These are phyloP conservation scores for Phataginus tetradactyla DNA, from an alignment of 2,797 vertebrate species.

Conservation along the genomic window DNA sequence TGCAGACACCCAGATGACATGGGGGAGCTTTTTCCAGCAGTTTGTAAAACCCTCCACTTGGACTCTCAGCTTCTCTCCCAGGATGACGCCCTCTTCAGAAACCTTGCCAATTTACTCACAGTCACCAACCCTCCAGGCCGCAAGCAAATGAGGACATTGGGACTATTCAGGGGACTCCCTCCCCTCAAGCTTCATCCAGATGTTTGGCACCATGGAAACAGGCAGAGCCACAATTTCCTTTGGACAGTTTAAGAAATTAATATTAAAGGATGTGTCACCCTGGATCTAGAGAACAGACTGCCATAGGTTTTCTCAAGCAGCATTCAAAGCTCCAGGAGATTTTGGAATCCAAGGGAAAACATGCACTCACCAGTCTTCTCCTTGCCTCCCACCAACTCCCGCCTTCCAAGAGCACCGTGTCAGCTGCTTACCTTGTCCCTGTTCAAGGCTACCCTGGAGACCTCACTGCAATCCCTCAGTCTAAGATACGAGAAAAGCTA, in stretches of 20 bases:
- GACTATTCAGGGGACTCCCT: slow-evolving; percentile 22
- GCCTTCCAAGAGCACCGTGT: slow-evolving; percentile 79
- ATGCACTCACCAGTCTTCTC: neutral
- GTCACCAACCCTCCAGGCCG: slow-evolving; percentile 10
- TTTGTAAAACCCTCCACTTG: neutral
- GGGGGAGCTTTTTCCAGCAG: neutral
- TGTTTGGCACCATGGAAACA: slow-evolving; percentile 50
- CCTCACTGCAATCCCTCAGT: slow-evolving; percentile 78
- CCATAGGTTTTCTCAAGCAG: slow-evolving; percentile 77
- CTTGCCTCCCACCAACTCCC: neutral
- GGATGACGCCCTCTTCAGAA: neutral
- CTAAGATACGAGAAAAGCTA: slow-evolving; percentile 80
- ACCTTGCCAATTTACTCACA: slow-evolving; percentile 28
- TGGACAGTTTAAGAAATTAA: slow-evolving; percentile 73
- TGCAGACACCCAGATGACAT: slow-evolving; percentile 16
- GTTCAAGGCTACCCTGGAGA: slow-evolving; percentile 74
- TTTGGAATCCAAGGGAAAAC: slow-evolving; percentile 25
- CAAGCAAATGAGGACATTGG: slow-evolving; percentile 57
- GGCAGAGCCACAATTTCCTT: slow-evolving; percentile 66
- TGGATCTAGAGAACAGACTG: slow-evolving; percentile 81
- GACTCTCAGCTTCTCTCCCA: neutral
- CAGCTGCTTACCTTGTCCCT: slow-evolving; percentile 74
- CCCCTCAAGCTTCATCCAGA: slow-evolving; percentile 27
- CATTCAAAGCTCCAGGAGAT: slow-evolving; percentile 79
- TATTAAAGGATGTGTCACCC: slow-evolving; percentile 66